Percentiles rank a stretch among this genome's conserved stretches.
Evolutionary conservation across 2,113 vertebrate species (phyloP).

Genomic region (Notiomystis cincta): DNA sequence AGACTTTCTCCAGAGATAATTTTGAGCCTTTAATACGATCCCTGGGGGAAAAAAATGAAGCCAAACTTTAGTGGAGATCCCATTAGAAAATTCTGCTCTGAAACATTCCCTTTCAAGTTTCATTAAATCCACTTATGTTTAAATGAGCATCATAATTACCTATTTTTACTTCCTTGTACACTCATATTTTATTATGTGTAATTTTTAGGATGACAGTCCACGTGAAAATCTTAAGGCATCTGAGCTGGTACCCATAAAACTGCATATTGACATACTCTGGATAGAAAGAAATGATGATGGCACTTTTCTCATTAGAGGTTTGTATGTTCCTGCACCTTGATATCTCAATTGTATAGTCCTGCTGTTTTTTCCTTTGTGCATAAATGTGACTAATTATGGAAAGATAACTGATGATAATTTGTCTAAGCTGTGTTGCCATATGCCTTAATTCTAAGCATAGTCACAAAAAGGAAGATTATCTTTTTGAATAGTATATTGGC

Average conservation of each 20-base stretch:
- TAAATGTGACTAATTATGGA: neutral
- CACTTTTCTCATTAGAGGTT: slow-evolving; percentile 91
- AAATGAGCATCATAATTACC: neutral
- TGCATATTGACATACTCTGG: slow-evolving; percentile 87
- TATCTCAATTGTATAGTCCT: neutral
- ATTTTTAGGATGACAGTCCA: slow-evolving; percentile 85
- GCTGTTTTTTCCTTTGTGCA: neutral
- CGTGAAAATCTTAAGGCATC: slow-evolving; percentile 72
- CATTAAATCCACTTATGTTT: neutral
- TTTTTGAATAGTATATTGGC: neutral
- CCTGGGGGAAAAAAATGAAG: neutral
- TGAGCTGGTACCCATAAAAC: slow-evolving; percentile 76
- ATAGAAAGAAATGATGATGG: slow-evolving; percentile 90
- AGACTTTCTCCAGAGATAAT: slow-evolving; percentile 6
- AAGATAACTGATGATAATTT: neutral
- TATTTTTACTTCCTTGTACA: neutral
- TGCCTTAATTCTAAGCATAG: neutral
- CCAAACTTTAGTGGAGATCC: neutral
- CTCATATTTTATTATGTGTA: neutral
- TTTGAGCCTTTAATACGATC: neutral
- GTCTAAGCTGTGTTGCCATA: neutral
- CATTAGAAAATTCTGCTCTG: neutral
- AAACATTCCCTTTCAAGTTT: neutral
- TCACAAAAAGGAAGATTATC: neutral
- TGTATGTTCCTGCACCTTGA: neutral